These are phyloP conservation scores for Coelopa pilipes DNA, from an alignment of 2,888 invertebrate genomes.

Conservation along the genomic window DNA sequence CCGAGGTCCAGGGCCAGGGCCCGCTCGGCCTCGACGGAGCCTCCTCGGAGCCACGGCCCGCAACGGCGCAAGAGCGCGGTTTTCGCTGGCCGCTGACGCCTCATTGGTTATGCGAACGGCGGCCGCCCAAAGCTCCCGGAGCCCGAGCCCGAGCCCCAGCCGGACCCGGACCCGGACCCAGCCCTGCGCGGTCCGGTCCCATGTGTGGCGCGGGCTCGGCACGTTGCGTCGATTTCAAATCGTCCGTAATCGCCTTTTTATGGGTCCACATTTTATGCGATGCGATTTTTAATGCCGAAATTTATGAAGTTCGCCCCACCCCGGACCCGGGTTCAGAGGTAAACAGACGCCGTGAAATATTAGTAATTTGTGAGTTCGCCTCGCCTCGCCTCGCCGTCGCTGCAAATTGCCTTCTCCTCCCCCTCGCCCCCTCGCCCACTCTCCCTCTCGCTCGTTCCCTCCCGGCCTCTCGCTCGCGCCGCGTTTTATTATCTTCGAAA, in stretches of 20 bases:
- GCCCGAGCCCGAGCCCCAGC: too few species aligned
- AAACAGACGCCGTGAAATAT: background rate
- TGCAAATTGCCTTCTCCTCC: conserved; percentile 1
- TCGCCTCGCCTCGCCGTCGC: background rate
- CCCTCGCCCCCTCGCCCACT: too few species aligned
- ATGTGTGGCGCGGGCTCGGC: background rate
- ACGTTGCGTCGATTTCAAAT: conserved; percentile 19
- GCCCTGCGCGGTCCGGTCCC: background rate
- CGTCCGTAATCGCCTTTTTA: conserved; percentile 24
- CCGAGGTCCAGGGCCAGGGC: too few species aligned
- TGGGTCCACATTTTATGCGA: conserved; percentile 26
- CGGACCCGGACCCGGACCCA: too few species aligned
- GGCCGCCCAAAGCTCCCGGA: background rate
- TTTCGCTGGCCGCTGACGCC: background rate
- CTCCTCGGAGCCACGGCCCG: too few species aligned
- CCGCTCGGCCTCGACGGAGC: too few species aligned
- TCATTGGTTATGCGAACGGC: conserved; percentile 7
- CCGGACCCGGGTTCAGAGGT: conserved; percentile 11
- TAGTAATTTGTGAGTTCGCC: background rate
- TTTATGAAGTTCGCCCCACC: conserved; percentile 14
- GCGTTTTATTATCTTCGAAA: conserved; percentile 17
- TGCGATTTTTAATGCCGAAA: conserved; percentile 26
- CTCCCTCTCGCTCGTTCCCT: background rate
- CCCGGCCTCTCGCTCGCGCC: background rate
- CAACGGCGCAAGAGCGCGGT: too few species aligned